Evolutionary conservation across 1,140 invertebrate species (phyloP), one percentile per base, ranked within the genome.

Genomic region (Ditylenchus dipsaci): DNA sequence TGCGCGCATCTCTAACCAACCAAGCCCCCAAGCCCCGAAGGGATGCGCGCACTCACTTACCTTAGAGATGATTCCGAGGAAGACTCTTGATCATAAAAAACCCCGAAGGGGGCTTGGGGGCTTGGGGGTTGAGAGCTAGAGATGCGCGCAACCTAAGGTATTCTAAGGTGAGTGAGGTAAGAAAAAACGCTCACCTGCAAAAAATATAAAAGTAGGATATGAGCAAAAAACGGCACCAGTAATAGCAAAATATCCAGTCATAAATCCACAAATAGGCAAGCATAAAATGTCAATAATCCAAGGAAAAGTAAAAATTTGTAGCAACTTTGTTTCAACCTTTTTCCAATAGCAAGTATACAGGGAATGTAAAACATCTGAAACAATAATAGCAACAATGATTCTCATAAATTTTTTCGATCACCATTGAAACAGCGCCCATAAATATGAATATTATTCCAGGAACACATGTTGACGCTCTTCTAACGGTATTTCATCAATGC

Each of bases 211-310:
- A 7, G 23, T 72, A 1, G 68, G 68, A 43, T 58, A 30, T 0
- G 72, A 72, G 68, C 68, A 69, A 42, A 72, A 69, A 15, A 69
- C 68, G 5, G 38, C 43, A 7, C 68, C 68, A 1, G 17, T 53
- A 26, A 73, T 67, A n/a, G 67, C 68, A 21, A 69, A 53, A 29
- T 71, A 69, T 42, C 68, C 68, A 43, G 66, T 69, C 21, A 45
- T 53, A 9, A 69, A 38, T n/a, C 47, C 68, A 53, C 62, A 72
- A 0, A 72, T 38, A 15, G 29, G 29, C 42, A 69, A 1, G n/a
- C 69, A 72, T 29, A 73, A 42, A 29, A 69, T 73, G 71, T 69
- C 68, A 17, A 61, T 53, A 38, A 72, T 72, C 67, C 71, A 56
- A 69, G 33, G 42, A 63, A 69, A 27, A 74, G 73, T 42, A 69